Base-by-base conservation (phyloP, 2,797 vertebrate genomes). In the Labroides dimidiatus region DNA sequence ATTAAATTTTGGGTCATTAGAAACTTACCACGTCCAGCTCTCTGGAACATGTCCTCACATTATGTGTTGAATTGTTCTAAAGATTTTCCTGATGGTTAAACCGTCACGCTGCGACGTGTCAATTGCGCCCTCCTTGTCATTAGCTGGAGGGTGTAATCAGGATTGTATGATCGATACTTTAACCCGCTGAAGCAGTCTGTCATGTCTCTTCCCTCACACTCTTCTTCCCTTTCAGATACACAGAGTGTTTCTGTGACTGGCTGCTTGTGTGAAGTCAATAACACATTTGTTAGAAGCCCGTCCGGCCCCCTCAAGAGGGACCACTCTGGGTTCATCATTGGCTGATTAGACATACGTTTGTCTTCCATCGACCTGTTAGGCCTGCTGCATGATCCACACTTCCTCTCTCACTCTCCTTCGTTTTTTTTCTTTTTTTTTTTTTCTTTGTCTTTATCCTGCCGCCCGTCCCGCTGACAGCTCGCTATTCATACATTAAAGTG, bases 291-390 rank as follows among this genome's bases (percentile, higher is more conserved):
- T 78, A 72, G 75, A 63, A 78, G 55, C 72, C 37, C 49, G 47
- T 64, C 58, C 45, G 47, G 69, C 72, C 63, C 72, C 70, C 75
- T 69, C 87, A 74, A 89, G 79, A 87, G 86, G 81, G 85, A 91
- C 74, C 74, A 58, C 79, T 84, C 70, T 20, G 75, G 77, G 72
- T 91, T 85, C 72, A 88, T 92, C 86, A 89, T 80, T 21, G 90
- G 78, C 84, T 91, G 90, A 89, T 93, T 93, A 92, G 86, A 82
- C 80, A 78, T 80, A 61, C 54, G 72, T 91, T 91, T 93, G 89
- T 91, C 85, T 91, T 77, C 64, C 63, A 83, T 90, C 71, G 76
- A 90, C 79, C 84, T 80, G 82, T 72, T 64, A 37, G 77, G 64
- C 56, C 37, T 58, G 69, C 71, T 0, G 47, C 72, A 56, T 70